Conservation (phyloP, 2,797 vertebrate species). For the Pogoniulus pusillus region DNA sequence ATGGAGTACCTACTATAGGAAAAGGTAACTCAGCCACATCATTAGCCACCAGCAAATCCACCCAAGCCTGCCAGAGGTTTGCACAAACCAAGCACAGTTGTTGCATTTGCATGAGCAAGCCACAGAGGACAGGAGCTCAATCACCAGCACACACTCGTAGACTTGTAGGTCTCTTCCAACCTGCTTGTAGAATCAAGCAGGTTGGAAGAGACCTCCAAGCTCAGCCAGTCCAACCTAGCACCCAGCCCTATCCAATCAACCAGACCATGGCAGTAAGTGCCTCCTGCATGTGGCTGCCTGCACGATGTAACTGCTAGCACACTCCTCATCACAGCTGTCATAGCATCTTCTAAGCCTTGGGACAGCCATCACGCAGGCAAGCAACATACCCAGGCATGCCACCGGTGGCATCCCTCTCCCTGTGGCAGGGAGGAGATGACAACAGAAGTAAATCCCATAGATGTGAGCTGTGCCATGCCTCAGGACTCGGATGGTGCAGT, state of each 20-base stretch:
- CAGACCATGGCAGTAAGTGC: too few species aligned
- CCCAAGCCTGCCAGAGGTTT: neutral
- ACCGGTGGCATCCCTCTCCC: neutral
- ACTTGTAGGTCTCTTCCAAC: too few species aligned
- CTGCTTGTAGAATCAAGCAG: too few species aligned
- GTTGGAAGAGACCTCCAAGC: too few species aligned
- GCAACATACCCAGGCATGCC: neutral
- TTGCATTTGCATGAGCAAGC: neutral
- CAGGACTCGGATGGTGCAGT: neutral
- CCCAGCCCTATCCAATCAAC: too few species aligned
- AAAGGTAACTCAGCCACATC: neutral
- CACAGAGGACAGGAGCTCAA: neutral
- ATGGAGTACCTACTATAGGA: neutral
- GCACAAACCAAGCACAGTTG: neutral
- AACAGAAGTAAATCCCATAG: neutral
- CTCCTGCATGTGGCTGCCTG: neutral
- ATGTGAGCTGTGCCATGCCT: neutral
- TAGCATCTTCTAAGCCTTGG: neutral
- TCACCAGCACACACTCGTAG: too few species aligned
- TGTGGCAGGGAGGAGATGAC: too few species aligned
- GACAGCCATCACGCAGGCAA: neutral
- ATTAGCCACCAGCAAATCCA: neutral
- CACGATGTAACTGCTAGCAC: neutral
- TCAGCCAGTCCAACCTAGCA: too few species aligned
- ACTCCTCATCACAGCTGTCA: neutral